A percentile compares a stretch with the other conserved stretches of the same genome.
Conservation (phyloP, 2,797 vertebrate species). For the Rhynchotus rufescens region DNA sequence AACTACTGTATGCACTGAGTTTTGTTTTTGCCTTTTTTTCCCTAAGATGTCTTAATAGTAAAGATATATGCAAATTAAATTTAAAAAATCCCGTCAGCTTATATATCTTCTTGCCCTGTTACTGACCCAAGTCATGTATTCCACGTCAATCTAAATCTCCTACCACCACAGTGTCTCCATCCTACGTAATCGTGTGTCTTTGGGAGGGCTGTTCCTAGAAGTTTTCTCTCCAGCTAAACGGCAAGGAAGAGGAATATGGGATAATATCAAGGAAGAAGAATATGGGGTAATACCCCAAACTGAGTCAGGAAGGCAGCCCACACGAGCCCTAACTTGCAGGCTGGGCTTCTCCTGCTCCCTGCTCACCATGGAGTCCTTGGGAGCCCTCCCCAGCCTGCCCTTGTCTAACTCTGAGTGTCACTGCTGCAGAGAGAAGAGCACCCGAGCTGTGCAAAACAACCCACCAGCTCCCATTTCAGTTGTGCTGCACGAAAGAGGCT, state of each 20-base stretch:
- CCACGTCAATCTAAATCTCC: not conserved
- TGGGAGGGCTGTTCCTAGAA: slow-evolving; percentile 11
- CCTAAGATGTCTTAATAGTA: not conserved
- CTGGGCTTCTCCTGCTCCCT: not conserved
- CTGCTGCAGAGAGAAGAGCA: not conserved
- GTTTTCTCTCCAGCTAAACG: not conserved
- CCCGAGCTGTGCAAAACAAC: not conserved
- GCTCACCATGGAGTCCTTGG: not conserved
- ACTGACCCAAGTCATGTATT: not conserved
- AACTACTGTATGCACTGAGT: not conserved
- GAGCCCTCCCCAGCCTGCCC: not conserved
- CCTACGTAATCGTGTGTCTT: not conserved
- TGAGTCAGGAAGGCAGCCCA: not conserved
- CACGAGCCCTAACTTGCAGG: not conserved
- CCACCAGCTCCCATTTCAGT: not conserved
- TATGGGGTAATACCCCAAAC: not conserved
- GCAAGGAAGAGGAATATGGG: not conserved
- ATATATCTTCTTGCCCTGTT: not conserved
- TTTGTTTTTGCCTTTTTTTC: not conserved
- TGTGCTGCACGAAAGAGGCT: not conserved
- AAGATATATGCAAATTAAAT: slow-evolving; percentile 35
- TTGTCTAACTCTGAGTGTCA: not conserved
- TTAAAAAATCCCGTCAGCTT: not conserved
- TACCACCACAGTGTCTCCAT: not conserved
- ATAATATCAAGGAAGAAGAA: not conserved